Base-by-base conservation (phyloP, 2,888 invertebrate genomes). In the Disparrhopalites patrizii region DNA sequence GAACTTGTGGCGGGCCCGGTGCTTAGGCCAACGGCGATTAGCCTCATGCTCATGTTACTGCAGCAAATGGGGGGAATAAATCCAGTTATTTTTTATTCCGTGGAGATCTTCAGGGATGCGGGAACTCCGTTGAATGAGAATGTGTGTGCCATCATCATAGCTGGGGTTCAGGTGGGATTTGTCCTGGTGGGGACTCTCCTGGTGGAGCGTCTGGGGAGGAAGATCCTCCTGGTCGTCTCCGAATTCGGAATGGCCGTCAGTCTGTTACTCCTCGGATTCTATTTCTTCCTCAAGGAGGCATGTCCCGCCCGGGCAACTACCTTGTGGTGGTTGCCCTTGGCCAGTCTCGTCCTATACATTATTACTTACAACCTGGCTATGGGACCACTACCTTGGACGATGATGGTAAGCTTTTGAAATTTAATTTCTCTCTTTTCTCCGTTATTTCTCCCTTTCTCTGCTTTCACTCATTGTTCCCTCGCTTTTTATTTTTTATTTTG, bases 181-280 rank as follows among this genome's bases (percentile, higher is more conserved):
- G 79, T 82, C 15, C 75, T 78, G 23, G 70, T 81, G 0, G 80
- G 83, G 1, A 79, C 88, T 0, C 73, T 87, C n/a, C 79, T 91
- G 0, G 85, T 91, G 8, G 94, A 95, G 70, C 85, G 85, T 68
- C 88, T 89, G 15, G 93, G 93, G 0, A 83, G 95, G 64, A 87
- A 88, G 72, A 84, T 89, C 1, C 82, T 93, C 3, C 81, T 96
- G 3, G 83, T 93, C 61, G 82, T 90, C 67, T 92, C 92, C 51
- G 86, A 90, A 25, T 76, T 84, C 27, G 84, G 87, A 23, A 90
- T 90, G 87, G 83, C 86, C 0, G 67, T 86, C 1, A 88, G 88
- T 73, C 79, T 91, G 61, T 80, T 86, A 43, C 81, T 86, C 30
- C 80, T 92, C 7, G 91, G 91, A 1, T 79, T 86, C 33, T 90